Evolutionary conservation across 2,797 vertebrate genomes (phyloP), one percentile per base, ranked within the genome.

Genomic region (Melanotaenia maccullochi): DNA sequence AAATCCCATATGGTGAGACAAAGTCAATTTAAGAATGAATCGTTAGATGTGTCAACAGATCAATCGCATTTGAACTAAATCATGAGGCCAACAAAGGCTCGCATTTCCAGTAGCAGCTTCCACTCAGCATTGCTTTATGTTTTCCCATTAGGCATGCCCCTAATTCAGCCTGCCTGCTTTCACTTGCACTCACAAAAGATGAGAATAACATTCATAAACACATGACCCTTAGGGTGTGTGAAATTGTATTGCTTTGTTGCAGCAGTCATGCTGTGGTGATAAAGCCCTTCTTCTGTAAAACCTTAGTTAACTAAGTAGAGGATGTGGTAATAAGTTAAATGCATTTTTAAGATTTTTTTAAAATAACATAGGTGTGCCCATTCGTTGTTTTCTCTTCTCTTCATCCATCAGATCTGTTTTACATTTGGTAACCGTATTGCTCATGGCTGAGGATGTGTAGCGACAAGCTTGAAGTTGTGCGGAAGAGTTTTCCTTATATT

Each of bases 61-160:
- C 16, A 42, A 18, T 42, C 1, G 4, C 16, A 42, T 4, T 38
- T 16, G 8, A 20, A n/a, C 20, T 49, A 8, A 49, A n/a, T 9
- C 20, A 20, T n/a, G 44, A 44, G 20, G 20, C 44, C 44, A 49
- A n/a, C 18, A 49, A 9, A 49, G 44, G n/a, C 20, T 49, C 44
- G 22, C 18, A n/a, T n/a, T 20, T 49, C 42, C 42, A 47, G 5
- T 47, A 20, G 22, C 24, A 57, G 52, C 14, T 40, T 65, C 57
- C 65, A 59, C 59, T 80, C 78, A 40, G 32, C 71, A 75, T 73
- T 63, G 32, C 61, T 70, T 35, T 0, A 25, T 70, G 61, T 73
- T 85, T 83, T 84, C 80, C 82, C 84, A 83, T 52, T 66, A 42
- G 83, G 75, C 74, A 76, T 61, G 68, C 63, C 65, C 79, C 14